Evolutionary conservation across 2,113 vertebrate species (phyloP), one percentile per base, ranked within the genome.

Genomic region (Lipophrys pholis): DNA sequence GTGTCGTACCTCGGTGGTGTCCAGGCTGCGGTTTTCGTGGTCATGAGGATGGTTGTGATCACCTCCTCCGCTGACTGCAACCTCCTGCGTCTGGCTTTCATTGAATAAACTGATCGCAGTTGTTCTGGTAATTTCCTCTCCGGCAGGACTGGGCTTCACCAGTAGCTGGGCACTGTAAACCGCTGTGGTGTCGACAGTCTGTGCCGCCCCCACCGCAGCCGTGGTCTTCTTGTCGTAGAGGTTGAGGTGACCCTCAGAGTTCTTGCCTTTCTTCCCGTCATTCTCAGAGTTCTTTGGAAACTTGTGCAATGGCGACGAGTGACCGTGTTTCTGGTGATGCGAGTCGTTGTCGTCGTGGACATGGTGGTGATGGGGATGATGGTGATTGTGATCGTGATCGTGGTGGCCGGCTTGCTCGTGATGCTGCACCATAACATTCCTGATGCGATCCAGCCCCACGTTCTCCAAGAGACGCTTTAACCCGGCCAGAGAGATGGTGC

Each of bases 401-500:
- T 56, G 66, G 51, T 73, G 76, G 11, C 68, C 87, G 0, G 91
- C 60, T 0, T 72, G 69, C 41, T 94, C 88, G 7, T 89, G 91
- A 3, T 95, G 95, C 21, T 93, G 93, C 58, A 94, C 91, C 49
- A 59, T 93, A 16, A 96, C 83, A 41, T 42, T 94, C 82, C 94
- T 92, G 74, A 95, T 83, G 54, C 92, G 95, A 81, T 95, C 95
- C 66, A 98, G 86, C 0, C 96, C 96, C 49, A 99, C 93, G 5
- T 90, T 97, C 51, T 92, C 90, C 2, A 99, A 81, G 17, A 99
- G 91, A 35, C 94, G 95, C 84, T 89, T 94, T 3, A 99, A 92
- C 0, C 97, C 97, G 38, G 93, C 92, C 68, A 98, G 56, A 0
- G 96, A 96, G 64, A 99, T 93, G 70, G 92, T 95, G 50, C 97